Conservation (phyloP, 2,113 vertebrate species). For the Larimichthys polyactis region DNA sequence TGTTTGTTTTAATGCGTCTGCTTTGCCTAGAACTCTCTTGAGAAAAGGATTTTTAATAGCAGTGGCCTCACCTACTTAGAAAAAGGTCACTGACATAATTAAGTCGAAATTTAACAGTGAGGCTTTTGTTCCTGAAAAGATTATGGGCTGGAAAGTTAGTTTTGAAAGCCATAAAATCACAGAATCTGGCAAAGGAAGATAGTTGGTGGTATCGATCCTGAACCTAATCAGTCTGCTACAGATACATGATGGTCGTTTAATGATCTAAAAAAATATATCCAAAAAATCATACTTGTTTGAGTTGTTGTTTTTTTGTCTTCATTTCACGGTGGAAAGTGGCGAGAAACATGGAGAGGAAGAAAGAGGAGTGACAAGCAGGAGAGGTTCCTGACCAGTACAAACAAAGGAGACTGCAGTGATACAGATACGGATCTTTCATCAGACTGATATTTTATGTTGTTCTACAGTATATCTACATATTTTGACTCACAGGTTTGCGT, state of each 20-base stretch:
- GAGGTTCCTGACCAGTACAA: not conserved
- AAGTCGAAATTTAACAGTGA: constrained; percentile 20
- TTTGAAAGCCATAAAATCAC: constrained; percentile 16
- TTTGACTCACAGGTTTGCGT: not conserved
- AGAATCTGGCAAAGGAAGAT: not conserved
- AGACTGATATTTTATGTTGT: too few relatives aligned
- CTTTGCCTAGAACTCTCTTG: not conserved
- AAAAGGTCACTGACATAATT: constrained; percentile 33
- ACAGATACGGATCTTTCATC: not conserved
- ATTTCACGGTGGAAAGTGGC: not conserved
- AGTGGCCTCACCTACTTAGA: not conserved
- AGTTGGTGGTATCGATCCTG: constrained; percentile 2
- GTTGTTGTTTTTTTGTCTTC: not conserved
- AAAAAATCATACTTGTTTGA: not conserved
- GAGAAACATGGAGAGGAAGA: not conserved
- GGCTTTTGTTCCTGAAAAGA: constrained; percentile 22
- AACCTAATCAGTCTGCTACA: constrained; percentile 5
- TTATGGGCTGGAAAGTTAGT: constrained; percentile 10
- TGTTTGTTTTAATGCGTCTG: constrained; percentile 12
- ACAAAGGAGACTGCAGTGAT: not conserved
- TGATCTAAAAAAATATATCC: not conserved
- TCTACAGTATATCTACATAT: too few relatives aligned
- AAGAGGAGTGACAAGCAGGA: not conserved
- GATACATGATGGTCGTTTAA: not conserved
- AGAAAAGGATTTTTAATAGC: constrained; percentile 16